Evolutionary conservation across 2,888 invertebrate genomes (phyloP).

Genomic region (Eurois occulta): DNA sequence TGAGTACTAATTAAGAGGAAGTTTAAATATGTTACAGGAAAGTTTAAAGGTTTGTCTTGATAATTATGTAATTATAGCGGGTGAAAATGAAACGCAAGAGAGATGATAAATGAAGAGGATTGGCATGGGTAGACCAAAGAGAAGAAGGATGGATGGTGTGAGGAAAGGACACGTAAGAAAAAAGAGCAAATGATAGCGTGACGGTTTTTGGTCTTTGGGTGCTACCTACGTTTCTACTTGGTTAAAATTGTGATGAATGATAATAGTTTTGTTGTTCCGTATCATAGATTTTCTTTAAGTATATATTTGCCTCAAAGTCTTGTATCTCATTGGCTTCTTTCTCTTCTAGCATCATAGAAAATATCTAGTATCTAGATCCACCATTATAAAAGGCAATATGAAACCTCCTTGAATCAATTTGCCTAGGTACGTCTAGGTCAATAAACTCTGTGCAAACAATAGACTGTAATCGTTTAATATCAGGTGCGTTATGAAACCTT

Average conservation of each 20-base stretch:
- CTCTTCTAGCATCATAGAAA: too few species aligned
- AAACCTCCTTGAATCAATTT: constrained; percentile 25
- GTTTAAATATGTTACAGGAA: neutral
- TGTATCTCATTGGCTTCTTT: too few species aligned
- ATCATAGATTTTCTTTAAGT: too few species aligned
- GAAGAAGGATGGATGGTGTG: too few species aligned
- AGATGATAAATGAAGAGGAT: neutral
- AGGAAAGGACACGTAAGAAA: neutral
- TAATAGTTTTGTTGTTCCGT: too few species aligned
- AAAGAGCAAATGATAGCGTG: neutral
- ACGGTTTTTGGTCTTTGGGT: neutral
- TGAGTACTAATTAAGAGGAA: neutral
- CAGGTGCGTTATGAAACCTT: constrained; percentile 42
- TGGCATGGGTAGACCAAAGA: neutral
- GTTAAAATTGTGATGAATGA: neutral
- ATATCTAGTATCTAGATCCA: too few species aligned
- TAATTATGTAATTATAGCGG: neutral
- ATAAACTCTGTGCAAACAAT: constrained; percentile 52
- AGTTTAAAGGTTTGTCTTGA: neutral
- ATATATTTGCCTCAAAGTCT: too few species aligned
- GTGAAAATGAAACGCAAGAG: neutral
- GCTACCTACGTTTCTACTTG: too few species aligned
- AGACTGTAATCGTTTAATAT: constrained; percentile 33
- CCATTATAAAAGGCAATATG: neutral
- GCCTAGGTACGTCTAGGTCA: constrained; percentile 42